Percentiles rank a stretch among this genome's conserved stretches.
Conservation (phyloP, 2,113 vertebrate genomes). For the Tragelaphus strepsiceros region DNA sequence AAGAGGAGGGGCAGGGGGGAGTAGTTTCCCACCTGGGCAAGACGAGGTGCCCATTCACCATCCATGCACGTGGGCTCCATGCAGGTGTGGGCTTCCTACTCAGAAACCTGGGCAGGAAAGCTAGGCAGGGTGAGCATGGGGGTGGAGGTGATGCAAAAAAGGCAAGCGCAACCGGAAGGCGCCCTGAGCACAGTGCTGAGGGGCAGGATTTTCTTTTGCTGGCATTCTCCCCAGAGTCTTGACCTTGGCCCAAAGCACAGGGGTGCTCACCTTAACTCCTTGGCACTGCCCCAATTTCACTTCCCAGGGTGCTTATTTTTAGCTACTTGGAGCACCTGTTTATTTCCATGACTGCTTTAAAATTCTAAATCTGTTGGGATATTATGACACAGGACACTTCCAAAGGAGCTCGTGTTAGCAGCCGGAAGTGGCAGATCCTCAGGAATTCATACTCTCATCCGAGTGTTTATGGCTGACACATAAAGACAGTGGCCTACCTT, state of each 20-base stretch:
- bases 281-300: neutral
- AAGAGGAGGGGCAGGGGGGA: fast-evolving
- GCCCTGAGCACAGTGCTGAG: neutral
- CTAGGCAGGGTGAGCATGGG: fast-evolving
- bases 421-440: conserved; percentile 61
- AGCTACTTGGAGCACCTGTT: conserved; percentile 54
- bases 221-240: neutral
- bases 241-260: neutral
- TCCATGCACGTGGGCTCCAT: neutral
- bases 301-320: conserved; percentile 56
- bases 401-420: conserved; percentile 33
- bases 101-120: neutral
- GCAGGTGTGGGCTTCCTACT: neutral
- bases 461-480: conserved; percentile 36
- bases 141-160: neutral
- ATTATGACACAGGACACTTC: conserved; percentile 51
- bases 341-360: conserved; percentile 47
- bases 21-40: fast-evolving
- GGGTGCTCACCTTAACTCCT: neutral
- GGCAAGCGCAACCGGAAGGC: neutral
- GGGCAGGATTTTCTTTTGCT: neutral
- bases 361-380: conserved; percentile 46
- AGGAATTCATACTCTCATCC: neutral
- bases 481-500: conserved; percentile 31
- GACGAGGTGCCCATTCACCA: neutral